Base-by-base conservation (phyloP, 2,888 invertebrate genomes). In the Limulus polyphemus region DNA sequence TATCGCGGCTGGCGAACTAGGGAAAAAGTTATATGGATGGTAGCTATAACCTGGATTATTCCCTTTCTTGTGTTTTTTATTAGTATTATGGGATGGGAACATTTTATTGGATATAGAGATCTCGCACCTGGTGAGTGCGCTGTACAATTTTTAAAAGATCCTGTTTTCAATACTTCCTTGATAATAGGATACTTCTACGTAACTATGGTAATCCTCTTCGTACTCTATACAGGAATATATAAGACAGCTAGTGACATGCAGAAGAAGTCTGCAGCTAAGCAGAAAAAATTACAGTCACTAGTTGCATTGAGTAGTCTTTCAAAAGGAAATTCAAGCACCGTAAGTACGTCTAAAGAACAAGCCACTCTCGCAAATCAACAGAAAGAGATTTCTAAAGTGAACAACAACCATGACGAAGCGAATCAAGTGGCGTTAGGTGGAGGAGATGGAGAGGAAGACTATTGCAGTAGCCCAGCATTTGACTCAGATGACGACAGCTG, bases 81-180 rank as follows among this genome's bases (percentile, higher is more conserved):
- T 69, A 93, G 94, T 67, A 98, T 99, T 70, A 95, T 99, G 74
- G 98, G 98, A 55, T 99, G 98, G 95, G 97, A 97, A 75, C 93
- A 94, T 76, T 98, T 98, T 74, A 88, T 93, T 55, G 97, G 97
- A 16, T 88, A 86, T 73, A 81, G 95, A 65, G 91, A 94, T 71
- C 81, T 95, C 59, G 79, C 83, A 70, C 88, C 89, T 13, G 89
- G 89, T 1, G 87, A 91, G 77, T 98, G 97, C 75, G 88, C 91
- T 62, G 97, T 98, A 14, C 97, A 98, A 78, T 99, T 99, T 78
- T 82, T 98, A 65, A 94, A 94, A 76, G 93, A 98, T 77, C 93
- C 97, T 0, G 84, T 95, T 60, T 97, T 99, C 77, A 98, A 98
- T 76, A 95, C 97, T 69, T 89, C 95, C 59, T 82, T 98, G 63